Percentiles rank a stretch among this genome's conserved stretches.
phyloP scores from a whole-genome alignment of 2,888 invertebrate species.

The Ennomos erosarius region DNA sequence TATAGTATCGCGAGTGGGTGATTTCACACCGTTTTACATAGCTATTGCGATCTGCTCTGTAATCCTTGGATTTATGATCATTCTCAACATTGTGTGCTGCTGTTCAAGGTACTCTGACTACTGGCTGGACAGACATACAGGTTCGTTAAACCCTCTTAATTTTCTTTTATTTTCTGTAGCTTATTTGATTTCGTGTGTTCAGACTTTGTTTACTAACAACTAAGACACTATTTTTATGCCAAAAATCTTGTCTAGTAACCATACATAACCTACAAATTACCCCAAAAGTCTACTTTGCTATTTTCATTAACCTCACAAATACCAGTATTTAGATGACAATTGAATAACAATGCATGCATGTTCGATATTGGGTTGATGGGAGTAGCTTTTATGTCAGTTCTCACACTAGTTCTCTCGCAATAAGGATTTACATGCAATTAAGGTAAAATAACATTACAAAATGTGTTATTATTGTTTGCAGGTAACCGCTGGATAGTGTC shows the following conservation, averaged over 20 bases:
- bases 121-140: constrained; percentile 93
- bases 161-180: no score
- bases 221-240: no score
- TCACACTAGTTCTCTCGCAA: no score
- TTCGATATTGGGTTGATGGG: no score
- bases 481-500: constrained; percentile 94
- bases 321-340: no score
- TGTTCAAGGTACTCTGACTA: constrained; percentile 92
- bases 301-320: no score
- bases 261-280: background rate
- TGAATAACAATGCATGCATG: no score
- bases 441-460: background rate
- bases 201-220: no score
- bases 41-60: constrained; percentile 91
- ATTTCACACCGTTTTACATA: constrained; percentile 94
- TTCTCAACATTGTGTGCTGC: constrained; percentile 91
- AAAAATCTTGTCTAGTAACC: no score
- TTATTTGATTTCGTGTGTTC: no score
- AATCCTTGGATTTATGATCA: constrained; percentile 88
- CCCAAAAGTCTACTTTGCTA: background rate
- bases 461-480: constrained; percentile 53
- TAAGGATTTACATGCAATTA: no score
- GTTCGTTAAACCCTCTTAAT: constrained; percentile 64
- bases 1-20: constrained; percentile 79
- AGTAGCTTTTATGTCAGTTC: no score